Base-by-base conservation (phyloP, 2,888 invertebrate genomes). In the Timema cristinae region DNA sequence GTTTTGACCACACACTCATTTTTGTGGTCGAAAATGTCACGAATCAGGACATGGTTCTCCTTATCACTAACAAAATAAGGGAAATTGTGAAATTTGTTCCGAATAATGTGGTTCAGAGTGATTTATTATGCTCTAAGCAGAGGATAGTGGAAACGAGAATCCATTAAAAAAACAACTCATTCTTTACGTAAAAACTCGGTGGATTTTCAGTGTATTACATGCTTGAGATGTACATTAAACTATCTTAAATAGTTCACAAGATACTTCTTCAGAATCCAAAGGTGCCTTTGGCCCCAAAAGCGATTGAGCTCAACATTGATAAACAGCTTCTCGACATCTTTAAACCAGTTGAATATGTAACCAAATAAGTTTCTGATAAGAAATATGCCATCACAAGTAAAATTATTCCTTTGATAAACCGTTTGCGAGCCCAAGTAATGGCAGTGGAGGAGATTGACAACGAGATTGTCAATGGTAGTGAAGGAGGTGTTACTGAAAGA, bases 311-410 rank as follows among this genome's bases (percentile, higher is more conserved):
- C 11, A 13, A 54, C 11, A 54, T 1, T 54, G 2, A 1, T 13
- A 54, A 54, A 13, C 11, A 54, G 54, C 11, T 54, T 13, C n/a
- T 54, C n/a, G 4, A n/a, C 11, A 54, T 54, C 11, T 4, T 54
- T 54, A 54, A 54, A 54, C 54, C 54, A 13, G n/a, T 54, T 54
- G 54, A 54, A 54, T 54, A 54, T 54, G 54, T 54, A 2, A 54
- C 54, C 11, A 13, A n/a, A 13, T 1, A 54, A n/a, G n/a, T 54
- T 11, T 54, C 54, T 54, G 54, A 4, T 1, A 4, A 54, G n/a
- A 54, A 54, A 13, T 54, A 54, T 54, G 54, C n/a, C 54, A 54
- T 4, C n/a, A n/a, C 54, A 54, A 54, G 54, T 54, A 54, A 54
- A 54, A n/a, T 54, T 1, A 54, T 54, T n/a, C 54, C 54, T 54